Percentiles rank a stretch among this genome's conserved stretches.
These are phyloP conservation scores for Fragariocoptes setiger DNA, from an alignment of 1,140 invertebrate genomes.

Conservation along the genomic window DNA sequence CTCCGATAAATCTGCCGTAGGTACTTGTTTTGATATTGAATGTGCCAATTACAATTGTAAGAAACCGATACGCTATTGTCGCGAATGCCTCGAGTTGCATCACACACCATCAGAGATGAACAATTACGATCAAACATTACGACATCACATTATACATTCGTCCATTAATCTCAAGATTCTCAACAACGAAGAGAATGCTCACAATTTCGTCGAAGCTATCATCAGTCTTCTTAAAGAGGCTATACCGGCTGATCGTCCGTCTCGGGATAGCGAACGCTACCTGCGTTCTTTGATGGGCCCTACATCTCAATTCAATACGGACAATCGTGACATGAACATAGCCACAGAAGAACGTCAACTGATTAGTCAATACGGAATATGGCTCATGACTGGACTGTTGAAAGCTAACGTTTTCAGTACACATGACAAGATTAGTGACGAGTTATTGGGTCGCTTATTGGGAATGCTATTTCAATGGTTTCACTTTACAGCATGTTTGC, in stretches of 20 bases:
- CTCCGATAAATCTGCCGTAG: conserved; percentile 47
- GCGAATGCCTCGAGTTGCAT: conserved; percentile 33
- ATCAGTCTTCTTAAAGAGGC: conserved; percentile 19
- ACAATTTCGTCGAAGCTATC: conserved; percentile 81
- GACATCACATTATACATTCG: conserved; percentile 30
- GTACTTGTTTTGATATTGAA: conserved; percentile 81
- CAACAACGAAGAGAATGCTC: conserved; percentile 5
- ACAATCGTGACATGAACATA: conserved; percentile 15
- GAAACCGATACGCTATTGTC: conserved; percentile 71
- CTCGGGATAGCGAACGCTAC: conserved; percentile 14
- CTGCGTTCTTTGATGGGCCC: not conserved
- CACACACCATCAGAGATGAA: conserved; percentile 4
- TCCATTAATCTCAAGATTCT: conserved; percentile 26
- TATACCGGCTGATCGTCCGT: conserved; percentile 14
- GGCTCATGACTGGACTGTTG: conserved; percentile 75
- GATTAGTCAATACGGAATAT: conserved; percentile 76
- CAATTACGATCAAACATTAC: not conserved
- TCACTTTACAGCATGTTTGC: conserved; percentile 76
- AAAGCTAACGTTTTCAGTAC: no score
- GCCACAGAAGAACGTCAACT: conserved; percentile 40
- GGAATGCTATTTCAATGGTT: conserved; percentile 98
- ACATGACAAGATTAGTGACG: conserved; percentile 38
- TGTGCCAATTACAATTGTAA: conserved; percentile 85
- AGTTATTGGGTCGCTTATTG: conserved; percentile 59
- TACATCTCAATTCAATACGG: conserved; percentile 9